A percentile compares a stretch with the other conserved stretches of the same genome.
phyloP scores from a whole-genome alignment of 2,113 vertebrate genomes.

The Cephalopholis sonnerati region DNA sequence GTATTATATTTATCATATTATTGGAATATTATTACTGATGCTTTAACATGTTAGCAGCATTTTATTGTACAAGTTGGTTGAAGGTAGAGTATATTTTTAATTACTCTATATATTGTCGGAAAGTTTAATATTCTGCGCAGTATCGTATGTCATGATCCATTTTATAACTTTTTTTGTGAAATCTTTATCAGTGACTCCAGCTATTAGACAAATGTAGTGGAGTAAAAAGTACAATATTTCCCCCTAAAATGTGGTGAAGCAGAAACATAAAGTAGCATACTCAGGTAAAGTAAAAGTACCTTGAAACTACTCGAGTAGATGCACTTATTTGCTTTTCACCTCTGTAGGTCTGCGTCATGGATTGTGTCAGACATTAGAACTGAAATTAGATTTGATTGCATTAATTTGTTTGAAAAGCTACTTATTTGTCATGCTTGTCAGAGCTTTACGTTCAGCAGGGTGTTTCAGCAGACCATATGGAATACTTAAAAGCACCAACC shows the following conservation, averaged over 20 bases:
- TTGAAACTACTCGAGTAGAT: background rate
- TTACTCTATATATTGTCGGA: too few relatives aligned
- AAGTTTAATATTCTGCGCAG: too few relatives aligned
- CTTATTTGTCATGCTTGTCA: background rate
- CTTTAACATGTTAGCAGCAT: too few relatives aligned
- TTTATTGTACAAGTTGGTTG: too few relatives aligned
- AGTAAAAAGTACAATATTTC: background rate
- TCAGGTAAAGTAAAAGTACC: background rate
- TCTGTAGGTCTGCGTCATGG: background rate
- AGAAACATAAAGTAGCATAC: background rate
- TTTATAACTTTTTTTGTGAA: too few relatives aligned
- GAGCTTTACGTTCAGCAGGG: background rate
- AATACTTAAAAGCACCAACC: conserved; percentile 10
- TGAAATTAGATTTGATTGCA: background rate
- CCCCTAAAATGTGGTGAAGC: background rate
- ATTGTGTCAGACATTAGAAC: background rate
- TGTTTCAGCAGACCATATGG: background rate
- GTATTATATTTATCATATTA: too few relatives aligned
- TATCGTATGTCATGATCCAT: too few relatives aligned
- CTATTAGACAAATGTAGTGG: background rate
- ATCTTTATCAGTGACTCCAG: too few relatives aligned
- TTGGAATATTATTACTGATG: too few relatives aligned
- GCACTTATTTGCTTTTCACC: background rate
- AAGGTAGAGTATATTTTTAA: too few relatives aligned
- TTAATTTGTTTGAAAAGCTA: background rate